Percentiles rank a stretch among this genome's conserved stretches.
Evolutionary conservation across 2,888 invertebrate genomes (phyloP).

Genomic region (Ichneumoninae sp.): DNA sequence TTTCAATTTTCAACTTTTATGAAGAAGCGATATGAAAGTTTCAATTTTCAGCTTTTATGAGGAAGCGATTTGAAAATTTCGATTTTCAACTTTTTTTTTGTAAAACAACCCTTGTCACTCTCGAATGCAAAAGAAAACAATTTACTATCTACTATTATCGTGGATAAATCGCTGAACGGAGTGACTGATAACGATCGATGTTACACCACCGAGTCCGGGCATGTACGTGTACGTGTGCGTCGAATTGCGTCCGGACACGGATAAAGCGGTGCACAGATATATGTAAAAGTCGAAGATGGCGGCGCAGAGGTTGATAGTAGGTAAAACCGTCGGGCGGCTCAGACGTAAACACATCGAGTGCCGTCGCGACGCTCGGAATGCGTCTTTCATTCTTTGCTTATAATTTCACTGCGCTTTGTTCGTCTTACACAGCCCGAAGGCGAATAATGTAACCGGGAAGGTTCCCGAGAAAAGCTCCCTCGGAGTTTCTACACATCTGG

Average conservation of each 20-base stretch:
- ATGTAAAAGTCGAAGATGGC: slow-evolving; percentile 25
- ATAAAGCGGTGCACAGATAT: not conserved
- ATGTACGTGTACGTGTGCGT: not conserved
- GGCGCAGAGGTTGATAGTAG: slow-evolving; percentile 54
- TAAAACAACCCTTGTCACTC: not conserved
- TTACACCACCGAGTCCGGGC: not conserved
- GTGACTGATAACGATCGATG: slow-evolving; percentile 3
- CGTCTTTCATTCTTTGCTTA: slow-evolving; percentile 34
- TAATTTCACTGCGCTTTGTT: slow-evolving; percentile 4
- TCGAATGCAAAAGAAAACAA: slow-evolving; percentile 2
- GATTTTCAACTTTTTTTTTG: not conserved
- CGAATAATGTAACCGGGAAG: not conserved
- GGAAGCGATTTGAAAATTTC: no score
- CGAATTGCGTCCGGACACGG: not conserved
- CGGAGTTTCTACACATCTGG: not conserved
- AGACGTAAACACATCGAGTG: slow-evolving; percentile 63
- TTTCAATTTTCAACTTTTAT: no score
- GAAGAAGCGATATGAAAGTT: no score
- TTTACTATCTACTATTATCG: not conserved
- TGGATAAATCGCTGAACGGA: not conserved
- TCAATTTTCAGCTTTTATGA: no score
- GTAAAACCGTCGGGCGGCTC: slow-evolving; percentile 42
- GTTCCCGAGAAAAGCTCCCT: not conserved
- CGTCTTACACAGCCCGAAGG: not conserved
- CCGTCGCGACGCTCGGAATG: slow-evolving; percentile 61